phyloP scores from a whole-genome alignment of 2,888 invertebrate genomes.

The Drosophila setosimentum region DNA sequence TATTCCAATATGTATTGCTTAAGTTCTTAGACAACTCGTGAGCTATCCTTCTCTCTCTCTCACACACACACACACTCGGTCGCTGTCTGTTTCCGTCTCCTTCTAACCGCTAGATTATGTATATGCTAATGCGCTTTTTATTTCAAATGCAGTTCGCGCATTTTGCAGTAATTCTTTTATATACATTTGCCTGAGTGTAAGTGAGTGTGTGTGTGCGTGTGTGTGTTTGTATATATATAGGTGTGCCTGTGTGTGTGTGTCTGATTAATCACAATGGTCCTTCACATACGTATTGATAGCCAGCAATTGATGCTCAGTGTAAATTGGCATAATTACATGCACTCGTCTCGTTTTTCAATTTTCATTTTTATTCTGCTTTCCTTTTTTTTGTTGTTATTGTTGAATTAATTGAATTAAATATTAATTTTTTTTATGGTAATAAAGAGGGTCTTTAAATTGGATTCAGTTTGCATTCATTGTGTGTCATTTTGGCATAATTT shows the following conservation, averaged over 20 bases:
- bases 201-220: background rate
- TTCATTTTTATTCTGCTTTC: background rate
- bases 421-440: background rate
- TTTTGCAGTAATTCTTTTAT: slow-evolving; percentile 1
- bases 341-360: slow-evolving; percentile 13
- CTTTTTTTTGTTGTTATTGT: no score
- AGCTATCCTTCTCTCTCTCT: slow-evolving; percentile 11
- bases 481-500: slow-evolving; percentile 10
- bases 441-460: slow-evolving; percentile 3
- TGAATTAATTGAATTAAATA: background rate
- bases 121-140: slow-evolving; percentile 30
- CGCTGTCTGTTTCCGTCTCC: slow-evolving; percentile 8
- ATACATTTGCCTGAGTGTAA: background rate
- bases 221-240: background rate
- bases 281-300: slow-evolving; percentile 18
- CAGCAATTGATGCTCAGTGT: slow-evolving; percentile 40
- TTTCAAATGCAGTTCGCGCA: slow-evolving; percentile 27
- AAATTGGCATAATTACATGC: slow-evolving; percentile 55
- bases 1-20: slow-evolving; percentile 4
- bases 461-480: slow-evolving; percentile 18
- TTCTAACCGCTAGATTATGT: background rate
- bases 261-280: slow-evolving; percentile 18
- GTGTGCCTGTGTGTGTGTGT: slow-evolving; percentile 25
- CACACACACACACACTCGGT: slow-evolving; percentile 1
- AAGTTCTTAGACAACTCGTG: slow-evolving; percentile 15